Base-by-base conservation (phyloP, 2,113 vertebrate species). In the Loxodonta africana region DNA sequence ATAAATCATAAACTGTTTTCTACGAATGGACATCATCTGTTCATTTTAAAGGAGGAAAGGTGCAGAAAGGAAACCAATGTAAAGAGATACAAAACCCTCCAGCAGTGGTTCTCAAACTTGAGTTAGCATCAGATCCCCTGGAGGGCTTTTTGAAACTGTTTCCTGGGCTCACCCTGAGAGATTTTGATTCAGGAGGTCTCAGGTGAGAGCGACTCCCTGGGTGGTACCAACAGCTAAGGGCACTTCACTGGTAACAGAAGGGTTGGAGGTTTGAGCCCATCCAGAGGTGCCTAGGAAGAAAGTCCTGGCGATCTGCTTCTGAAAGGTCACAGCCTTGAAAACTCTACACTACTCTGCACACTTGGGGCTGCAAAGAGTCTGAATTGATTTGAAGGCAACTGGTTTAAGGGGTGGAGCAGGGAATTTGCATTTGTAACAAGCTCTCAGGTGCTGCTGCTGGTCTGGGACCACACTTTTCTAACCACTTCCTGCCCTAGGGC, bases 401-500 rank as follows among this genome's bases (percentile, higher is more conserved):
- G 17, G 30, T 18, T 73, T n/a, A n/a, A n/a, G 15, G 67, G 67
- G 53, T 57, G 23, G 26, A 28, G 20, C 44, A 18, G 44, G 46
- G 87, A 90, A 67, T 10, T 1, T 3, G 20, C 41, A 62, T 69
- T 80, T 62, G 14, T 14, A 57, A 0, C 26, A 30, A n/a, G 48
- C 46, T 17, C 15, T 37, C 69, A 48, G 0, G 11, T 60, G 57
- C 46, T 6, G 30, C 25, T 25, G n/a, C 37, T 18, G 37, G 7
- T 15, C 33, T 44, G 21, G 11, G 57, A 6, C 9, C 8, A 17
- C 76, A 28, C 0, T 28, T 48, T 57, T 57, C 4, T 57, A 57
- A 57, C 53, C 53, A 57, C 53, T 0, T 3, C 8, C 21, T 0
- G 5, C 8, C 21, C 3, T 5, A 1, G 51, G 5, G 41, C 53